Evolutionary conservation across 2,888 invertebrate genomes (phyloP).

Genomic region (Lamproptera curius): DNA sequence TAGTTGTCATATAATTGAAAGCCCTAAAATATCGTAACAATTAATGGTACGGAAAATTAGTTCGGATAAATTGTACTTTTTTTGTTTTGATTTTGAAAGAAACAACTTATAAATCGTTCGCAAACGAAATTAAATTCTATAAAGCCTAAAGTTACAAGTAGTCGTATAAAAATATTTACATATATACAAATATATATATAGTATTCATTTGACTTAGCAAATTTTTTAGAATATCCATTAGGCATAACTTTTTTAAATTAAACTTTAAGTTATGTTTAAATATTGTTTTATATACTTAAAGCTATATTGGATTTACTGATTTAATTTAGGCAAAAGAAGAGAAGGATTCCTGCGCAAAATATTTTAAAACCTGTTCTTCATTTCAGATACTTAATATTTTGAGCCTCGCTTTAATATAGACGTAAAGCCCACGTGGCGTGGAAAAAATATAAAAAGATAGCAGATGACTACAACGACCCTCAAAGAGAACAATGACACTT

Average conservation of each 20-base stretch:
- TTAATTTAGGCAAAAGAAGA: neutral
- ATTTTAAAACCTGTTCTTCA: neutral
- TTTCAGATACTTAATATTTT: too few relatives aligned
- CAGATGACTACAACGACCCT: slow-evolving; percentile 46
- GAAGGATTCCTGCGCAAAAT: neutral
- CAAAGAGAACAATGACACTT: slow-evolving; percentile 56
- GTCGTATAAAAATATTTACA: too few relatives aligned
- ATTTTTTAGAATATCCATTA: neutral
- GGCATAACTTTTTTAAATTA: too few relatives aligned
- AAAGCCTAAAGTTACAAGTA: neutral
- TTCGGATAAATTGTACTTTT: neutral
- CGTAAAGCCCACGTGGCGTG: slow-evolving; percentile 23
- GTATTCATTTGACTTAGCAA: too few relatives aligned
- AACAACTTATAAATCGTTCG: neutral
- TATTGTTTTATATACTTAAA: neutral
- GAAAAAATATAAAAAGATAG: slow-evolving; percentile 30
- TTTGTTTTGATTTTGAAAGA: neutral
- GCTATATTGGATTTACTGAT: neutral
- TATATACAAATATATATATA: too few relatives aligned
- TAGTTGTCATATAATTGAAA: neutral
- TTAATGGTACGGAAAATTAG: too few relatives aligned
- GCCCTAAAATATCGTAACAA: too few relatives aligned
- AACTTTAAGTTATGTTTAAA: too few relatives aligned
- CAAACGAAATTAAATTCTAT: neutral
- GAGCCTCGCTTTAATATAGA: slow-evolving; percentile 17